Percentiles rank a stretch among this genome's conserved stretches.
These are phyloP conservation scores for Chymomyza procnemis DNA, from an alignment of 2,888 invertebrate species.

Conservation along the genomic window DNA sequence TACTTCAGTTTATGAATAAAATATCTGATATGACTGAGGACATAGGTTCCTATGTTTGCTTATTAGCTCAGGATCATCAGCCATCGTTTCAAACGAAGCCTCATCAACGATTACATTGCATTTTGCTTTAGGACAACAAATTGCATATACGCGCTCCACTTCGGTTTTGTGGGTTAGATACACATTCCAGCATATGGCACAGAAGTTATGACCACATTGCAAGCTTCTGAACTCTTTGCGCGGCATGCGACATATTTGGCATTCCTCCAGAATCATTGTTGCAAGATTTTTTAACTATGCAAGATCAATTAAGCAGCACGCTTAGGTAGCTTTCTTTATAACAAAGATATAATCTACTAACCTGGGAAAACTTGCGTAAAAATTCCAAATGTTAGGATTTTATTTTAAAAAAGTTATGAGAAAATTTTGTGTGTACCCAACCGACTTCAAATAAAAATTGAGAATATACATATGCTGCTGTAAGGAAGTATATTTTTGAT, in stretches of 20 bases:
- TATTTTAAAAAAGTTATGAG: no score
- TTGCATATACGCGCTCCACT: neutral
- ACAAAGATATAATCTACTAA: no score
- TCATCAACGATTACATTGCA: neutral
- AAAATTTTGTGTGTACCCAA: no score
- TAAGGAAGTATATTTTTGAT: no score
- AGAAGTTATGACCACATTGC: neutral
- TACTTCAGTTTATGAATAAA: no score
- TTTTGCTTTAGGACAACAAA: neutral
- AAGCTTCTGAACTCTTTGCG: neutral
- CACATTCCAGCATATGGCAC: neutral
- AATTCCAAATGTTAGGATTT: no score
- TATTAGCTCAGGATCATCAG: neutral
- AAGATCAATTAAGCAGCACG: neutral
- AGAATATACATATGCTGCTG: no score
- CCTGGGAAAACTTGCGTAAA: no score
- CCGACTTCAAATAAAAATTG: no score
- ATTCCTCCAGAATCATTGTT: neutral
- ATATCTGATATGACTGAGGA: no score
- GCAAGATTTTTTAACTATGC: neutral
- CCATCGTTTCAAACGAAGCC: neutral
- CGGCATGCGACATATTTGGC: neutral
- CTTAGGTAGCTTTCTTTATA: no score
- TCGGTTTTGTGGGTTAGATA: neutral
- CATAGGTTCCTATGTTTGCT: no score